Conservation (phyloP, 2,113 vertebrate species). For the Dipodomys stephensi region DNA sequence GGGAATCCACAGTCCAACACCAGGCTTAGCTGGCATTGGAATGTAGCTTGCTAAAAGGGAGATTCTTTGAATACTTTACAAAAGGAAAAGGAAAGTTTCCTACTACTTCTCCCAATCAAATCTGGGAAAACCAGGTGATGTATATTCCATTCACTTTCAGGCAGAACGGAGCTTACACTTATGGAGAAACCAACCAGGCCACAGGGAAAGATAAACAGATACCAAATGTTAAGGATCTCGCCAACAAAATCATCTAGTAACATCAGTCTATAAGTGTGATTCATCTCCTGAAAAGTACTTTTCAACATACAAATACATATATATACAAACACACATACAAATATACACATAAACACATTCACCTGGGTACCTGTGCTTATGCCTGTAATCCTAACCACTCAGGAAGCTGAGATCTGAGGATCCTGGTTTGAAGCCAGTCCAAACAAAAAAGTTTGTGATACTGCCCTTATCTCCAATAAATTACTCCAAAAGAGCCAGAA, state of each 20-base stretch:
- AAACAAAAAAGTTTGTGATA: too few relatives aligned
- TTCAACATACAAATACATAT: too few relatives aligned
- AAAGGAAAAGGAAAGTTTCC: not conserved
- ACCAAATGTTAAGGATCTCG: not conserved
- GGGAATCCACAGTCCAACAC: too few relatives aligned
- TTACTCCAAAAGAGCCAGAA: too few relatives aligned
- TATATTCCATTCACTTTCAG: not conserved
- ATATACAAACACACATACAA: too few relatives aligned
- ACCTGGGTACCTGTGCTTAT: too few relatives aligned
- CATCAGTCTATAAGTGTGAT: not conserved
- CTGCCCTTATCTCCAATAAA: too few relatives aligned
- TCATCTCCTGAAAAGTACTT: not conserved
- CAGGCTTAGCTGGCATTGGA: not conserved
- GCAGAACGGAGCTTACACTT: not conserved
- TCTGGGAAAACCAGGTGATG: not conserved
- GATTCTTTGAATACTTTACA: not conserved
- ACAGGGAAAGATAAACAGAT: not conserved
- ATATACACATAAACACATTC: not conserved
- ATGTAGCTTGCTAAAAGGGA: too few relatives aligned
- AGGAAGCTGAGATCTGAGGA: too few relatives aligned
- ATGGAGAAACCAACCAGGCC: not conserved
- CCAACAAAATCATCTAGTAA: not conserved
- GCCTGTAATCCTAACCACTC: too few relatives aligned
- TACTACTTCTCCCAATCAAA: not conserved
- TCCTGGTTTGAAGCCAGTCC: too few relatives aligned